Evolutionary conservation across 2,797 vertebrate genomes (phyloP), one percentile per base, ranked within the genome.

Genomic region (Diplodus sargus): DNA sequence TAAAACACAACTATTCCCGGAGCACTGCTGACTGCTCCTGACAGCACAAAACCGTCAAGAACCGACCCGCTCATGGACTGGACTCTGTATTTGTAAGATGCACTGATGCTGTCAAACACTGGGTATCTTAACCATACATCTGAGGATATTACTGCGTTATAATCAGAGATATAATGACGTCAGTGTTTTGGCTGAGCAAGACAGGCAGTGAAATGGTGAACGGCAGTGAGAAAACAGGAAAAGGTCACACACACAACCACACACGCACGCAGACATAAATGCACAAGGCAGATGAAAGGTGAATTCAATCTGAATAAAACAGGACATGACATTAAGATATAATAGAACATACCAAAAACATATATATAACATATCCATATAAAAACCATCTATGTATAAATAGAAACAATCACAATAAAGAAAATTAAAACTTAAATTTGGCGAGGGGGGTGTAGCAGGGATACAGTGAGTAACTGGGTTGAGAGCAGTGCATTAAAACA

Each of bases 401-500:
- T 93, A 94, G 66, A 86, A 89, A 85, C 49, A 79, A 87, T 87
- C 84, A 92, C 87, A 84, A 87, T 34, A 74, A 81, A 84, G 80
- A 73, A 86, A 89, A 62, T 76, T 59, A 72, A 87, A 87, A 85
- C 17, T 49, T 6, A 79, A 67, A 60, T 14, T 71, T 25, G 34
- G 47, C 70, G 43, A 73, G 34, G 7, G 49, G 69, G 70, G 70
- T 70, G 69, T 53, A 64, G 74, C 57, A 65, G 65, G 52, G 64
- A 61, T 87, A 93, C 94, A 91, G 90, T 91, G 87, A 89, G 81
- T 70, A 85, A 87, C 82, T 62, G 64, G 77, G 67, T 60, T 77
- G 83, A 90, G 84, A 86, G 87, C 94, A 94, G 94, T 94, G 94
- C 93, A 92, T 91, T 89, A 79, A 91, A 95, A 93, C 23, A 65